phyloP scores from a whole-genome alignment of 2,888 invertebrate species.

The Alloscopus bannaensis region DNA sequence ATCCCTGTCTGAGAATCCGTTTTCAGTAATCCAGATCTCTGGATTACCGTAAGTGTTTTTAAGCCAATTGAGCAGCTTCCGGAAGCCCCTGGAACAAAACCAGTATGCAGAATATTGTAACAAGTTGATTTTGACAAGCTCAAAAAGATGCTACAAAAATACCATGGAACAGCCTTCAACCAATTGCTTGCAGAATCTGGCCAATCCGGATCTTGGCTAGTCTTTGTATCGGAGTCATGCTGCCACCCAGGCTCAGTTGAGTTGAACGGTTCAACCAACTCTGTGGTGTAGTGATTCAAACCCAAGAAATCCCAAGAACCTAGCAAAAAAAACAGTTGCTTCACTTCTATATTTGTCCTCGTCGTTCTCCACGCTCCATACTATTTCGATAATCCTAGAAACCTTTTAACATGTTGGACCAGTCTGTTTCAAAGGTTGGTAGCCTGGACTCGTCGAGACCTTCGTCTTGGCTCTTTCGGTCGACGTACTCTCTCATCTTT shows the following conservation, averaged over 20 bases:
- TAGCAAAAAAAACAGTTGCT: not conserved
- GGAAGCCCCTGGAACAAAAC: slow-evolving; percentile 78
- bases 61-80: slow-evolving; percentile 79
- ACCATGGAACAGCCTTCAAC: slow-evolving; percentile 57
- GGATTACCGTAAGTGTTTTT: slow-evolving; percentile 80
- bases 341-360: not conserved
- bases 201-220: slow-evolving; percentile 64
- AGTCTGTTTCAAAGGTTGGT: slow-evolving; percentile 66
- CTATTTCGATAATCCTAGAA: not conserved
- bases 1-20: slow-evolving; percentile 67
- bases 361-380: not conserved
- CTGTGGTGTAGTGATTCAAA: slow-evolving; percentile 76
- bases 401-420: slow-evolving; percentile 62
- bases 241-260: slow-evolving; percentile 55
- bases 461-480: slow-evolving; percentile 74
- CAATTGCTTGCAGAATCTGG: slow-evolving; percentile 61
- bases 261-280: slow-evolving; percentile 62
- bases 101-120: not conserved
- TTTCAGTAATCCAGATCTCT: slow-evolving; percentile 67
- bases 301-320: slow-evolving; percentile 76
- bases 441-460: slow-evolving; percentile 73
- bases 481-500: slow-evolving; percentile 74
- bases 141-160: slow-evolving; percentile 71
- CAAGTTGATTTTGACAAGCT: not conserved
- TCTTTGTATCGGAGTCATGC: slow-evolving; percentile 64